These are phyloP conservation scores for Distichodus sexfasciatus DNA, from an alignment of 2,797 vertebrate species.

Conservation along the genomic window DNA sequence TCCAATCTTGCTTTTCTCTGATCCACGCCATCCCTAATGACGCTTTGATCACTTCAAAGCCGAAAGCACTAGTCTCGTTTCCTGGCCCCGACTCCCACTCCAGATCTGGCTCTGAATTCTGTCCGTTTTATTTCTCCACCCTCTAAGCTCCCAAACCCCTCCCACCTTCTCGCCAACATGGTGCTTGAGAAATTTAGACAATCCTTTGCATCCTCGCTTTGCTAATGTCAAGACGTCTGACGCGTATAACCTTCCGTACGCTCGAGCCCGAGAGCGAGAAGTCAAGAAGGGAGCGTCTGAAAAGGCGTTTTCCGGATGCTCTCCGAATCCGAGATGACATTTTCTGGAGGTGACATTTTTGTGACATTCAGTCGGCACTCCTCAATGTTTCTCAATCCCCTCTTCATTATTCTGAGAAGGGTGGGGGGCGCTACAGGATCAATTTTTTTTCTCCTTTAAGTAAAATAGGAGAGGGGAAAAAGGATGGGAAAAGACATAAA, in stretches of 20 bases:
- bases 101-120: neutral
- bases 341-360: conserved; percentile 72
- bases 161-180: neutral
- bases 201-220: conserved; percentile 19
- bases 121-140: conserved; percentile 15
- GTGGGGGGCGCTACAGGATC: neutral
- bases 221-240: conserved; percentile 36
- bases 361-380: conserved; percentile 65
- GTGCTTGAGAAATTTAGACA: neutral
- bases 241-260: conserved; percentile 29
- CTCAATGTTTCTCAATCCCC: conserved; percentile 41
- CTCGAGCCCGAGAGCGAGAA: conserved; percentile 12
- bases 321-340: conserved; percentile 61
- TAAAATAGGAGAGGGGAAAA: conserved; percentile 58
- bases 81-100: neutral
- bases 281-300: conserved; percentile 36
- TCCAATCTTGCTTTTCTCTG: conserved; percentile 31
- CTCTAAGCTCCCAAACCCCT: neutral
- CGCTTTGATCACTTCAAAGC: conserved; percentile 48
- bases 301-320: conserved; percentile 37
- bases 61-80: conserved; percentile 19
- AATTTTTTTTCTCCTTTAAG: conserved; percentile 51
- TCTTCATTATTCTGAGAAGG: conserved; percentile 43
- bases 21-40: conserved; percentile 36
- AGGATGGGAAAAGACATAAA: conserved; percentile 67